These are phyloP conservation scores for Sarcophaga subvicina DNA, from an alignment of 2,888 invertebrate species.

Conservation along the genomic window DNA sequence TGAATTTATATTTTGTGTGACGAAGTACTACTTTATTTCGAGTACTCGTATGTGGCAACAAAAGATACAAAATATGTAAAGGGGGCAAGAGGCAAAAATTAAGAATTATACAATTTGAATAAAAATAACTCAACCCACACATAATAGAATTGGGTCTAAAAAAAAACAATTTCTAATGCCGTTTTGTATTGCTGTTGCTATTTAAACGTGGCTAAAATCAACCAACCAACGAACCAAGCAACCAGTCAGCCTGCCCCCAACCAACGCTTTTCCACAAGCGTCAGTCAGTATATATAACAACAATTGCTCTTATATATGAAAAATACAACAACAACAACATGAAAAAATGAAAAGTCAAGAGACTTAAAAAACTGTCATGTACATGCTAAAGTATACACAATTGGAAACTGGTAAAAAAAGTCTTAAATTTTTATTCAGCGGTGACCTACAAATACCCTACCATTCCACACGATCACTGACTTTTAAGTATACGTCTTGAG, in stretches of 20 bases:
- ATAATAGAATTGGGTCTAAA: conserved; percentile 50
- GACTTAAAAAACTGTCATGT: conserved; percentile 62
- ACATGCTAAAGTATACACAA: conserved; percentile 43
- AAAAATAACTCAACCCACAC: conserved; percentile 39
- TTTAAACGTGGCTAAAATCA: conserved; percentile 44
- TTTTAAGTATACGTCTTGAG: too few relatives aligned
- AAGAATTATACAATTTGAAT: background rate
- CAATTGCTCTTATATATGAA: background rate
- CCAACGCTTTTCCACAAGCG: conserved; percentile 48
- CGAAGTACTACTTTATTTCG: background rate
- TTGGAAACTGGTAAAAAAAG: conserved; percentile 6
- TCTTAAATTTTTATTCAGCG: too few relatives aligned
- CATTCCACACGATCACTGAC: too few relatives aligned
- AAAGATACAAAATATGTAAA: background rate
- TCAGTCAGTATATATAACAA: conserved; percentile 23
- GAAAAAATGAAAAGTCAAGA: conserved; percentile 24
- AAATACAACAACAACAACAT: too few relatives aligned
- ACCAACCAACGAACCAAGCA: conserved; percentile 30
- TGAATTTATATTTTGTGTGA: background rate
- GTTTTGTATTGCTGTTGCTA: background rate
- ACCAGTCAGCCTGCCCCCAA: conserved; percentile 18
- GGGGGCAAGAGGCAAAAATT: background rate
- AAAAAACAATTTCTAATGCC: conserved; percentile 6
- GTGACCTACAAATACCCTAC: too few relatives aligned
- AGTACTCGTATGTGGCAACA: background rate